Conservation (phyloP, 2,113 vertebrate genomes). For the Solenodon paradoxus region DNA sequence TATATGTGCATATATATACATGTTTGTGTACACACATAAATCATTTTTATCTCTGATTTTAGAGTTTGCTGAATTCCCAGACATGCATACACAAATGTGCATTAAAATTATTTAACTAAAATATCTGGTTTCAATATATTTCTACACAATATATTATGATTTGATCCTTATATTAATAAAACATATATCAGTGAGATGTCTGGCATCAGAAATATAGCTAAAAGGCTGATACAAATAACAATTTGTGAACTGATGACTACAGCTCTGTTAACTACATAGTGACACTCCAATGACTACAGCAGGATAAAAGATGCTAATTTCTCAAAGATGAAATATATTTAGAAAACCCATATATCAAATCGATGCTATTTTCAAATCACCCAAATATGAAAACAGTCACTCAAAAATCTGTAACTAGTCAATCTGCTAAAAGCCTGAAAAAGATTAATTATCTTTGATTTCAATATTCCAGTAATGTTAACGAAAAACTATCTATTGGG, state of each 20-base stretch:
- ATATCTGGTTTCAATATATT: constrained; percentile 16
- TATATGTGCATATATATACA: too few relatives aligned
- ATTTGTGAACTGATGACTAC: background rate
- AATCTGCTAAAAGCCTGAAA: constrained; percentile 24
- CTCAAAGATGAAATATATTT: background rate
- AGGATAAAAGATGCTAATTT: background rate
- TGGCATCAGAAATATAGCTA: background rate
- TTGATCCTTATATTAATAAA: constrained; percentile 27
- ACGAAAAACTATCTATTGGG: too few relatives aligned
- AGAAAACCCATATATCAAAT: background rate
- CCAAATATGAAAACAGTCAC: background rate
- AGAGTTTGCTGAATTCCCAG: background rate
- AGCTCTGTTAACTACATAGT: background rate
- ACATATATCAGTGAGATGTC: background rate
- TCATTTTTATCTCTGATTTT: background rate
- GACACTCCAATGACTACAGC: background rate
- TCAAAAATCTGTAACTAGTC: background rate
- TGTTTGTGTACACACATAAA: too few relatives aligned
- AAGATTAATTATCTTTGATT: constrained; percentile 8
- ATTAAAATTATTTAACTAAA: constrained; percentile 40
- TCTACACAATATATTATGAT: background rate
- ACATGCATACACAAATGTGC: background rate
- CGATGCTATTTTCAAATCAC: background rate
- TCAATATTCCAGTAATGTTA: constrained; percentile 16
- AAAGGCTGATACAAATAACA: background rate